These are phyloP conservation scores for Microctenopoma lineatum DNA, from an alignment of 2,797 vertebrate genomes.

Conservation along the genomic window DNA sequence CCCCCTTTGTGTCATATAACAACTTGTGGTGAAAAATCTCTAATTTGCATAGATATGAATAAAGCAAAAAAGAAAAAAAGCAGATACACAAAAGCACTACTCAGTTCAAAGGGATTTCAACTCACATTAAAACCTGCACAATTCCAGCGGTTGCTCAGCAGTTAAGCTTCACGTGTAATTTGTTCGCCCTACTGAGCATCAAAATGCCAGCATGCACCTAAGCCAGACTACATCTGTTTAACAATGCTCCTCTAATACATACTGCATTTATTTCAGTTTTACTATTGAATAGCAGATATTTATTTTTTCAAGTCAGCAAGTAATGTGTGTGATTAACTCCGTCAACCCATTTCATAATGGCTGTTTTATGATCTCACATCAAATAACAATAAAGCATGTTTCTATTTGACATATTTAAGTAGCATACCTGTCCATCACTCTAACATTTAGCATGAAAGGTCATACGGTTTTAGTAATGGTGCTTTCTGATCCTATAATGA, in stretches of 20 bases:
- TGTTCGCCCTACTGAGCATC: not conserved
- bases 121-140: conserved; percentile 19
- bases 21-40: conserved; percentile 24
- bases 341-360: conserved; percentile 24
- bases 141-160: not conserved
- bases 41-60: conserved; percentile 56
- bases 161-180: conserved; percentile 4
- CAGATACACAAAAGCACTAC: conserved; percentile 12
- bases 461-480: conserved; percentile 28
- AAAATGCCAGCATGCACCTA: conserved; percentile 1
- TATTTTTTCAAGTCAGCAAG: conserved; percentile 20
- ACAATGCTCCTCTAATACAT: not conserved
- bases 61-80: conserved; percentile 32
- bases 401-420: conserved; percentile 29
- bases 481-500: conserved; percentile 32
- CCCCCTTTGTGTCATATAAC: conserved; percentile 42
- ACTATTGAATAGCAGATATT: conserved; percentile 32
- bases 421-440: conserved; percentile 22
- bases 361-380: conserved; percentile 41
- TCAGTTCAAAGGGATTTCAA: conserved; percentile 38
- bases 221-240: not conserved
- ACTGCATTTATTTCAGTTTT: not conserved
- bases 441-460: conserved; percentile 30
- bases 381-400: conserved; percentile 15
- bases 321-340: conserved; percentile 21